phyloP scores from a whole-genome alignment of 2,797 vertebrate species.

The Decapterus maruadsi region DNA sequence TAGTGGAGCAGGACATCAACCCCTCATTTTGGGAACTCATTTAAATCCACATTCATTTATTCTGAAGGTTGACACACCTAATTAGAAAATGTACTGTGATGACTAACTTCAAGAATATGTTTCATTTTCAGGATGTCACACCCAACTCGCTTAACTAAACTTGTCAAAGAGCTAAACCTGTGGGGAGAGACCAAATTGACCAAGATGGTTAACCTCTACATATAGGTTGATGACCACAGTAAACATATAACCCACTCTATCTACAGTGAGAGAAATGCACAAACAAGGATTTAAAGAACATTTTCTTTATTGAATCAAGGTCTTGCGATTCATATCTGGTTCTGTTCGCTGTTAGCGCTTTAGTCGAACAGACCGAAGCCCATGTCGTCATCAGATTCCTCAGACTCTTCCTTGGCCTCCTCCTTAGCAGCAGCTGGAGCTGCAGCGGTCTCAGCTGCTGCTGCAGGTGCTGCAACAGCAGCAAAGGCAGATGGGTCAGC shows the following conservation, averaged over 20 bases:
- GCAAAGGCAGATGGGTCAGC: conserved; percentile 96
- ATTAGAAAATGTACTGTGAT: not conserved
- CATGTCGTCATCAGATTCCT: conserved; percentile 97
- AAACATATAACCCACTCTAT: too few species aligned
- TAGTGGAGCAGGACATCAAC: too few species aligned
- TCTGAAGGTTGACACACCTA: conserved; percentile 14
- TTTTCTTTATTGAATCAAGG: conserved; percentile 70
- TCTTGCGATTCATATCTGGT: conserved; percentile 36
- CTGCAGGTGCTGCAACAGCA: conserved; percentile 85
- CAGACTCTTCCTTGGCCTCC: conserved; percentile 91
- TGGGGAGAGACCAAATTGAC: not conserved
- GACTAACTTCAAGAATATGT: not conserved
- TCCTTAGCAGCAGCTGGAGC: conserved; percentile 83
- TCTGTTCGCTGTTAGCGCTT: conserved; percentile 48
- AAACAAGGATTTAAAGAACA: too few species aligned
- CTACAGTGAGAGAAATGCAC: not conserved
- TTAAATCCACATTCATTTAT: not conserved
- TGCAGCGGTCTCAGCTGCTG: conserved; percentile 71
- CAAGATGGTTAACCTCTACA: not conserved
- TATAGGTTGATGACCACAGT: not conserved
- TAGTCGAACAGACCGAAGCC: conserved; percentile 97
- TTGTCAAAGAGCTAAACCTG: too few species aligned
- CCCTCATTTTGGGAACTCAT: too few species aligned
- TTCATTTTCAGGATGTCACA: not conserved
- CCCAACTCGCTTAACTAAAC: not conserved